phyloP scores from a whole-genome alignment of 2,113 vertebrate species.

The Mormyrus lacerda region DNA sequence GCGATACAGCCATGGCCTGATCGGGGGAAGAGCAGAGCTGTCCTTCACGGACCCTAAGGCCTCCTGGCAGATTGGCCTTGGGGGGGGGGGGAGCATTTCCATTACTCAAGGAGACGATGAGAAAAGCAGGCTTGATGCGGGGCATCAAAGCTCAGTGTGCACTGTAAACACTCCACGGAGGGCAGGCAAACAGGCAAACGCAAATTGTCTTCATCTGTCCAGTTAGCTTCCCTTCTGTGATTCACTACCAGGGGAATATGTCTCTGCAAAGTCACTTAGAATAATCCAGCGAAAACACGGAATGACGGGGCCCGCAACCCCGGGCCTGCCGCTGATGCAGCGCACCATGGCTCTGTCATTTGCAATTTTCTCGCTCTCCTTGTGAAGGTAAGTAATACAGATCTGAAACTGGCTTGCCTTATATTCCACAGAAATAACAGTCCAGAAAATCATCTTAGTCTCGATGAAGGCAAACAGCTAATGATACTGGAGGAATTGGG shows the following conservation, averaged over 20 bases:
- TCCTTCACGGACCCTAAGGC: neutral
- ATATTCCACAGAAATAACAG: neutral
- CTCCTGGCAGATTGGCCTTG: neutral
- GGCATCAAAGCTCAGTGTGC: slow-evolving; percentile 37
- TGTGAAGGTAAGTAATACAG: neutral
- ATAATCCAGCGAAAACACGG: neutral
- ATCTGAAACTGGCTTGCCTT: neutral
- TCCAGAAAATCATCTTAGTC: neutral
- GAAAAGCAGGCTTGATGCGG: slow-evolving; percentile 26
- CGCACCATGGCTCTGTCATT: neutral
- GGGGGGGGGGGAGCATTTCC: slow-evolving; percentile 9
- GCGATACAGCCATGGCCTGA: neutral
- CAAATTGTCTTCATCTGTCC: slow-evolving; percentile 43
- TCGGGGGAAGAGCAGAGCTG: neutral
- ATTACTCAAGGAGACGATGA: slow-evolving; percentile 32
- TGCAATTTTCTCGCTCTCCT: neutral
- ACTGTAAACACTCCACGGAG: slow-evolving; percentile 36
- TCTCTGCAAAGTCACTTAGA: slow-evolving; percentile 19
- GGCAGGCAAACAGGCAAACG: slow-evolving; percentile 16
- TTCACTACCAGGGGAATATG: slow-evolving; percentile 34
- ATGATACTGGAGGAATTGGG: neutral
- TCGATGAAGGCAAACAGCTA: neutral
- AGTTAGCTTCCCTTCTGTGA: slow-evolving; percentile 22
- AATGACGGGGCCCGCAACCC: neutral
- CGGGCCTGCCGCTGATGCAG: neutral